phyloP scores from a whole-genome alignment of 1,140 invertebrate species.

The Ceratosolen fusciceps region DNA sequence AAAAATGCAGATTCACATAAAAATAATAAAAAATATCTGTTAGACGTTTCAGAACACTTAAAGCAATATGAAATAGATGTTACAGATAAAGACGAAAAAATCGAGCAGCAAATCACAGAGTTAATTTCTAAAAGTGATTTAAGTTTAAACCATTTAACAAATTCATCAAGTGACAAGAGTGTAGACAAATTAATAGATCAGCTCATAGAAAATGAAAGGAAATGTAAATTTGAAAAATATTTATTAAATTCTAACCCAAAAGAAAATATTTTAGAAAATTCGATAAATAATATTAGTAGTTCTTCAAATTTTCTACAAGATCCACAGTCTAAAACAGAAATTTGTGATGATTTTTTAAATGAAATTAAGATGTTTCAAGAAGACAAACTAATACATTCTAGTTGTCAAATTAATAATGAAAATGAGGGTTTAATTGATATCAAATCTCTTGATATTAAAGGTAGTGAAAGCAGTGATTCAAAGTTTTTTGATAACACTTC shows the following conservation, averaged over 20 bases:
- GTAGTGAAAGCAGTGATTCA: background rate
- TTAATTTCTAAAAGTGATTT: background rate
- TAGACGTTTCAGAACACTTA: background rate
- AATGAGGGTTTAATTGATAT: background rate
- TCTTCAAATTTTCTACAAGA: background rate
- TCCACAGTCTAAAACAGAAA: background rate
- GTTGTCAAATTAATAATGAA: background rate
- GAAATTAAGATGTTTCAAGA: background rate
- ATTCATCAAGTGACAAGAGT: constrained; percentile 33
- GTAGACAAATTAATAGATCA: constrained; percentile 33
- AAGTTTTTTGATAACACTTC: background rate
- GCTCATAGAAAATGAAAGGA: constrained; percentile 38
- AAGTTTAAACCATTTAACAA: background rate
- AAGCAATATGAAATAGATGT: background rate
- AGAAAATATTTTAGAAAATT: constrained; percentile 11
- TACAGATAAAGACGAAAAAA: background rate
- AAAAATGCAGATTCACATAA: too few relatives aligned
- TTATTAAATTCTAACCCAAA: background rate
- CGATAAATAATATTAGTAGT: constrained; percentile 8
- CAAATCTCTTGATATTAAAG: background rate
- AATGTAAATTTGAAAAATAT: constrained; percentile 4
- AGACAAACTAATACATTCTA: background rate
- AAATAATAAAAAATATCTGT: background rate
- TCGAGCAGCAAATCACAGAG: background rate
- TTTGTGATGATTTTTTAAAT: background rate